These are phyloP conservation scores for Empidonax alnorum DNA, from an alignment of 2,113 vertebrate species.

Conservation along the genomic window DNA sequence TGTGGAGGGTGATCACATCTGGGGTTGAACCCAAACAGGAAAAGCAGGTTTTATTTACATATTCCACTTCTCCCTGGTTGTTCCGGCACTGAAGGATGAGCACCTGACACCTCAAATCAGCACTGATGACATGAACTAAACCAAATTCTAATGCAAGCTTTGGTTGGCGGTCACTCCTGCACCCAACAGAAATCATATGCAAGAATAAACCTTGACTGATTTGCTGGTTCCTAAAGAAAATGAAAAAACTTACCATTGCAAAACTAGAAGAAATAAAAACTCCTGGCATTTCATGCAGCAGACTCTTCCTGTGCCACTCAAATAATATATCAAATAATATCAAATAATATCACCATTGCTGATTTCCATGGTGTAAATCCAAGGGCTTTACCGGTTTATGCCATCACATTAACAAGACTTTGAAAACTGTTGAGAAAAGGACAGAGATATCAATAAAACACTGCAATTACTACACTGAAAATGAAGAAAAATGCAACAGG, in stretches of 20 bases:
- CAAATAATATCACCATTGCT: slow-evolving; percentile 17
- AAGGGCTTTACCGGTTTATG: slow-evolving; percentile 61
- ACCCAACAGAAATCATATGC: background rate
- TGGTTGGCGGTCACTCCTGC: background rate
- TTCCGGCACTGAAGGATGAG: background rate
- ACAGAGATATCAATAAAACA: slow-evolving; percentile 49
- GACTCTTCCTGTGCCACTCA: slow-evolving; percentile 28
- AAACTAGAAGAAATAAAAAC: slow-evolving; percentile 45
- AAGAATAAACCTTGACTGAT: background rate
- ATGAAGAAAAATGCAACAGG: background rate
- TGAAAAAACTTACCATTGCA: slow-evolving; percentile 67
- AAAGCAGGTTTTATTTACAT: background rate
- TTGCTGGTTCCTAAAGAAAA: background rate
- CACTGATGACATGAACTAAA: background rate
- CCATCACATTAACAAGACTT: slow-evolving; percentile 60
- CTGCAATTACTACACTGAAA: background rate
- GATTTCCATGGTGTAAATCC: slow-evolving; percentile 59
- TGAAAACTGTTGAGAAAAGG: slow-evolving; percentile 73
- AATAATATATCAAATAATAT: slow-evolving; percentile 42
- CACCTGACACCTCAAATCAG: background rate
- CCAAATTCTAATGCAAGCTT: background rate
- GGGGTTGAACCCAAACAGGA: background rate
- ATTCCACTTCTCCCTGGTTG: background rate
- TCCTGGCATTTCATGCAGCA: slow-evolving; percentile 35
- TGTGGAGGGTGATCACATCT: background rate